Evolutionary conservation across 2,113 vertebrate species (phyloP).

Genomic region (Cardinalis cardinalis): DNA sequence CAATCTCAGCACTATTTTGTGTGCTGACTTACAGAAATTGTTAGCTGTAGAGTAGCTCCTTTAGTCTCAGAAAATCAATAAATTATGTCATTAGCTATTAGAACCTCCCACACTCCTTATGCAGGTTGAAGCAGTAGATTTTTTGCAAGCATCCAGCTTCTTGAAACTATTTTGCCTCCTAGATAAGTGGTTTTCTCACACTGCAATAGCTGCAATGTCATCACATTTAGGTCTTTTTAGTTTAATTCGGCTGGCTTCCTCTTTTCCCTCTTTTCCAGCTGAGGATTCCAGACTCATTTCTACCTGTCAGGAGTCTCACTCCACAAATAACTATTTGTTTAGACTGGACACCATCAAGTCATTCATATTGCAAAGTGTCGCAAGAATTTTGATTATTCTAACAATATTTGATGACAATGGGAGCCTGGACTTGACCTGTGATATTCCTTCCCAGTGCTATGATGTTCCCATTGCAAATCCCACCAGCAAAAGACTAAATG

Average conservation of each 20-base stretch:
- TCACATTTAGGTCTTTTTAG: not conserved
- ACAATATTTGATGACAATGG: not conserved
- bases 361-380: not conserved
- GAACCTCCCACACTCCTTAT: not conserved
- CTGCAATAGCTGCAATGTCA: not conserved
- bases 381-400: not conserved
- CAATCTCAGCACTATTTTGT: conserved; percentile 29
- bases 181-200: not conserved
- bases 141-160: not conserved
- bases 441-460: not conserved
- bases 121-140: not conserved
- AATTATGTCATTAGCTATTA: conserved; percentile 2
- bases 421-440: not conserved
- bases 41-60: not conserved
- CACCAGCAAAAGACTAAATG: not conserved
- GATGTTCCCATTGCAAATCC: not conserved
- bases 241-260: not conserved
- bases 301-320: not conserved
- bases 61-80: conserved; percentile 21
- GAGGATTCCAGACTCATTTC: not conserved
- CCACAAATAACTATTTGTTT: not conserved
- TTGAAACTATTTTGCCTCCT: not conserved
- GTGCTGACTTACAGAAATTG: conserved; percentile 21
- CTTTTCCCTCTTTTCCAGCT: not conserved
- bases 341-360: not conserved